Base-by-base conservation (phyloP, 2,113 vertebrate species). In the Eurypyga helias region DNA sequence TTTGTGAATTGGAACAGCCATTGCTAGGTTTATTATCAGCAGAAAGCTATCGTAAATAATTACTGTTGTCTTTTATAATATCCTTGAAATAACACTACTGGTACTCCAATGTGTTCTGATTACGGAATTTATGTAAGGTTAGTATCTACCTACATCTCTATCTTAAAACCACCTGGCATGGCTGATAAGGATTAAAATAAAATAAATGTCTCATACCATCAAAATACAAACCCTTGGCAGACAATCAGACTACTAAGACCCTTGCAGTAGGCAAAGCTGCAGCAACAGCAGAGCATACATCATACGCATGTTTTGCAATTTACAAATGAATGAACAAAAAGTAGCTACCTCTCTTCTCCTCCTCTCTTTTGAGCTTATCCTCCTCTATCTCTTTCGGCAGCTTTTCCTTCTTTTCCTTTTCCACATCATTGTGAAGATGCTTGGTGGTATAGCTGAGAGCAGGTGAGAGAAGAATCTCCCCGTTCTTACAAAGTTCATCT, bases 401-500 rank as follows among this genome's bases (percentile, higher is more conserved):
- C 96, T 99, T 99, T 97, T 98, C 99, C 91, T 99, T 99, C 98
- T 99, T 99, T 96, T 99, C 99, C 96, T 99, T 99, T 87, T 99
- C 99, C 69, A 99, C 99, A 66, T 99, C 99, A 1, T 99, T 99
- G 89, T 99, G 99, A 85, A 99, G 98, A 95, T 99, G 99, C 92
- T 99, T 99, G 90, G 99, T 98, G 65, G 99, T 99, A 83, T 99
- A 99, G 98, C 99, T 99, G 92, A 99, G 99, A 36, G 99, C 99
- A 11, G 99, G 99, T 41, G 99, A 99, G 96, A 99, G 98, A 87
- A 99, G 97, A 95, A 99, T 99, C 98, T 99, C 99, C 60, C 99
- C 99, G 5, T 99, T 99, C 98, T 99, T 99, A 96, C 99, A 99
- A 81, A 99, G 98, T 67, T 99, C 99, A 87, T 99, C 99, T 96